These are phyloP conservation scores for Hydrotaea diabolus DNA, from an alignment of 2,888 invertebrate species.

Conservation along the genomic window DNA sequence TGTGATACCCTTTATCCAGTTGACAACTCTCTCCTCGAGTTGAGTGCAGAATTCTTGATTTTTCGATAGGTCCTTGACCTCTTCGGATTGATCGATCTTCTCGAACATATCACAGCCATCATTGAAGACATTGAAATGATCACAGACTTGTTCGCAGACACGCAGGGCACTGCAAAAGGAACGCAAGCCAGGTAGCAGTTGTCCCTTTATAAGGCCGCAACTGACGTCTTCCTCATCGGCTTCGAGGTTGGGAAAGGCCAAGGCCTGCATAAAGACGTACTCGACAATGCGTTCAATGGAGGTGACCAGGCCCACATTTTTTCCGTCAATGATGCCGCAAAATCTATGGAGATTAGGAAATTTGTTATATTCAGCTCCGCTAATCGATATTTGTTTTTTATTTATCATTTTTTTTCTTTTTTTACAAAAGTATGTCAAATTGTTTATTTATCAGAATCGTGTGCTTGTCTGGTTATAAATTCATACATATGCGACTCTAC, in stretches of 20 bases:
- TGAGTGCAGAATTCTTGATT: constrained; percentile 85
- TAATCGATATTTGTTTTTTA: neutral
- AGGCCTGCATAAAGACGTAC: constrained; percentile 93
- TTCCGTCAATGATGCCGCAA: constrained; percentile 90
- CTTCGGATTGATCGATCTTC: constrained; percentile 84
- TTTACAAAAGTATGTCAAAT: neutral
- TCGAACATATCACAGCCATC: constrained; percentile 86
- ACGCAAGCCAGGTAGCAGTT: constrained; percentile 89
- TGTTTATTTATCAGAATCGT: neutral
- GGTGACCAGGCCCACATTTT: constrained; percentile 90
- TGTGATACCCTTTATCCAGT: constrained; percentile 90
- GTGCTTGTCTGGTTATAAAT: neutral
- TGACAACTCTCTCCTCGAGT: constrained; percentile 88
- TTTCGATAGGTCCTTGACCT: constrained; percentile 87
- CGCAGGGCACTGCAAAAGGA: constrained; percentile 94
- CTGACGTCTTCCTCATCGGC: constrained; percentile 90
- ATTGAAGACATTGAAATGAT: constrained; percentile 89
- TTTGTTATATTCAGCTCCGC: neutral
- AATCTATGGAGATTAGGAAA: constrained; percentile 81
- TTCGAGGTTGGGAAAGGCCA: constrained; percentile 90
- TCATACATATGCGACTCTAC: constrained; percentile 71
- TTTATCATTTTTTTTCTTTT: neutral
- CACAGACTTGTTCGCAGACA: constrained; percentile 93
- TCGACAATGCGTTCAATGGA: constrained; percentile 94
- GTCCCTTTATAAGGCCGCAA: constrained; percentile 91